Evolutionary conservation across 2,797 vertebrate genomes (phyloP), one percentile per base, ranked within the genome.

Genomic region (Amazonetta brasiliensis): DNA sequence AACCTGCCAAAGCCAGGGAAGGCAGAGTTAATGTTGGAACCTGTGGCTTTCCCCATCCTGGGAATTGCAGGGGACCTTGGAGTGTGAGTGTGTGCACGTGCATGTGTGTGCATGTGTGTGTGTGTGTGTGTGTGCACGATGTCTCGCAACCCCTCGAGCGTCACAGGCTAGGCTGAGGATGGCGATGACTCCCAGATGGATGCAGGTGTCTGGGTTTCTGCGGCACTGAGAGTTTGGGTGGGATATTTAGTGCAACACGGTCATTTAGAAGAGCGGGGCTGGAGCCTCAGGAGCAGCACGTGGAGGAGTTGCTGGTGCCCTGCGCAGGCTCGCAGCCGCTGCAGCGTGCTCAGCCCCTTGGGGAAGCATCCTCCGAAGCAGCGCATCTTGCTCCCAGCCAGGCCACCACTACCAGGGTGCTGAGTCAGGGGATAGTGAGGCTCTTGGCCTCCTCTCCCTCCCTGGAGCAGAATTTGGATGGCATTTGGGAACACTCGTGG

Each of bases 141-240:
- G 66, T 67, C 81, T 62, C 37, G 0, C 0, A 33, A 54, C 50
- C 52, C 18, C 26, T 50, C 13, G 55, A 81, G 64, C 68, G 30
- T 63, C 50, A 3, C 0, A 2, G 60, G 66, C 67, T 83, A 48
- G 43, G 77, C 68, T 81, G 78, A 59, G 52, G 56, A 66, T 54
- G 81, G 83, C 54, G 62, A 77, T 46, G 83, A 60, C 68, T 78
- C 79, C 64, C 76, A 77, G 77, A 43, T 52, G 77, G 80, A 33
- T 8, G 64, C 94, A 92, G 91, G 66, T 78, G 58, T 81, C 91
- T 78, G 94, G 88, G 95, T 83, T 94, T 90, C 89, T 93, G 91
- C 13, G 0, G 93, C 90, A 72, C 93, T 85, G 19, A 0, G 0
- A 76, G 68, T 39, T 44, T 9, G 79, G 56, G 78, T 31, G 84